Evolutionary conservation across 2,113 vertebrate genomes (phyloP).

Genomic region (Ia io): DNA sequence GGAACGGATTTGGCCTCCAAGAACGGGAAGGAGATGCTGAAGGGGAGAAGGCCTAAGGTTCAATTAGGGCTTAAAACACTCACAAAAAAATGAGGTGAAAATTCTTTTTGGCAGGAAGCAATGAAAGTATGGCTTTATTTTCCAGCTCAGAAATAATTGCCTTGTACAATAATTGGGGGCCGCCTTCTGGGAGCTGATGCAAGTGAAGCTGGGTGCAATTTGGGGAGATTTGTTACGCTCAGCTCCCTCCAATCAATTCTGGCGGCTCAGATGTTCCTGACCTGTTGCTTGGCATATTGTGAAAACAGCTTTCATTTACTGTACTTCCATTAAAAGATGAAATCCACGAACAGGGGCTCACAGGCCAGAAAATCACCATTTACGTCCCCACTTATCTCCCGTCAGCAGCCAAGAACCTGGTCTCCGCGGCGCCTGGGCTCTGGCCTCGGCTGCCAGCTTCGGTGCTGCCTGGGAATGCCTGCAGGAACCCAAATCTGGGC

Average conservation of each 20-base stretch:
- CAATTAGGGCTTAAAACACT: background rate
- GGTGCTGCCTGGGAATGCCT: background rate
- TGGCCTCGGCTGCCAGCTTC: constrained; percentile 52
- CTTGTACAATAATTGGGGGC: constrained; percentile 81
- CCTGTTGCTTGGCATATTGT: constrained; percentile 87
- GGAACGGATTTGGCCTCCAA: background rate
- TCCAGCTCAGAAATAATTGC: constrained; percentile 84
- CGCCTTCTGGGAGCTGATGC: constrained; percentile 77
- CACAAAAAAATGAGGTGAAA: constrained; percentile 8
- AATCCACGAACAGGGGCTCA: constrained; percentile 85
- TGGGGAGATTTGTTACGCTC: constrained; percentile 86
- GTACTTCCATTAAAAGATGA: constrained; percentile 88
- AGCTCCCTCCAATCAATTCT: constrained; percentile 86
- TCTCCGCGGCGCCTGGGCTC: constrained; percentile 73
- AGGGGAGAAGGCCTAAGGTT: background rate
- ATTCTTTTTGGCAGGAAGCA: constrained; percentile 67
- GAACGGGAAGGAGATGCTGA: background rate
- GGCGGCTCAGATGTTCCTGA: constrained; percentile 81
- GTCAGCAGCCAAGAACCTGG: constrained; percentile 63
- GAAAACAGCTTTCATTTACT: constrained; percentile 87
- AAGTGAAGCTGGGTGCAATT: constrained; percentile 81
- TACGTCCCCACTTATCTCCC: constrained; percentile 84
- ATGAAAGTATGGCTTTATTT: constrained; percentile 73
- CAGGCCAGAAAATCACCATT: constrained; percentile 87
- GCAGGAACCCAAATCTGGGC: background rate